Base-by-base conservation (phyloP, 2,113 vertebrate genomes). In the Sapayoa aenigma region DNA sequence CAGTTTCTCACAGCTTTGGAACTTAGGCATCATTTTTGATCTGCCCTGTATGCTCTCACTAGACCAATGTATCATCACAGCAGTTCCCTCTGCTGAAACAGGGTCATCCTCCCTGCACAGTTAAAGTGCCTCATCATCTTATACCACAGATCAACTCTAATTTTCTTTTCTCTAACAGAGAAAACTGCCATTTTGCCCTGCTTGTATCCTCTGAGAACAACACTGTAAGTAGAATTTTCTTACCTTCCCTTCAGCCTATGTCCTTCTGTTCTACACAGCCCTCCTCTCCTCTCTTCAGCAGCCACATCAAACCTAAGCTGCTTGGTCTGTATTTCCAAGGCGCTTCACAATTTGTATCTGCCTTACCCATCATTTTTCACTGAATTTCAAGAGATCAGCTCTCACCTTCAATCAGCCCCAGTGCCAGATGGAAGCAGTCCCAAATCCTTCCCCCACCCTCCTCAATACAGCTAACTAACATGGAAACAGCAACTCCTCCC, bases 351-450 rank as follows among this genome's bases (percentile, higher is more conserved):
- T 76, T 92, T 77, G 3, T 31, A 74, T 77, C 82, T 90, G 75
- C 63, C 39, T 66, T 67, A 67, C 27, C 80, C 86, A 60, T 72
- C 15, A 7, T 78, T 95, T 94, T 77, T 84, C 80, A 37, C 83
- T 41, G 80, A 89, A 87, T 91, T 95, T 49, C 89, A 86, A 78
- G 89, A 91, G 88, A 96, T 92, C 83, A 94, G 79, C 80, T 94
- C 91, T 89, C 93, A 95, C 91, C 95, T 97, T 94, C 94, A 87
- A 30, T 91, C 89, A 94, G 84, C 52, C 89, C 89, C 73, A 65
- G 49, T 81, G 91, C 93, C 94, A 97, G 94, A 96, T 95, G 96
- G 94, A 89, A 60, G 80, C 60, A 91, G 84, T 86, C 93, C 96
- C 87, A 89, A 87, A 89, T 78, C 89, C 76, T 92, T 76, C 66